Conservation (phyloP, 2,113 vertebrate species). For the Mormyrus lacerda region DNA sequence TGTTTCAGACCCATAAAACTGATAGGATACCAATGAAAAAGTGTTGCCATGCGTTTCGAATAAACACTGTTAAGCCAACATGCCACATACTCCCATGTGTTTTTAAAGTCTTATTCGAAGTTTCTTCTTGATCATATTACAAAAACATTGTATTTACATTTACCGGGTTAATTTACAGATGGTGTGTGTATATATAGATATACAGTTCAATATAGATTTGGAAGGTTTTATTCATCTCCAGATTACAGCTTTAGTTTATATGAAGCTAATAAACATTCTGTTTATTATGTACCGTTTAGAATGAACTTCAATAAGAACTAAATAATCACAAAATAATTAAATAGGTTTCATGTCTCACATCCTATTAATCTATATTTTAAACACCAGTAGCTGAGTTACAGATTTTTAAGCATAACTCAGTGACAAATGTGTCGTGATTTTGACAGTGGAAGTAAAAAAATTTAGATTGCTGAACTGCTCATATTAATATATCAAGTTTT, state of each 20-base stretch:
- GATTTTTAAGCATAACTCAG: background rate
- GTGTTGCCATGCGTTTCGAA: slow-evolving; percentile 36
- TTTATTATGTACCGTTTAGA: background rate
- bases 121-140: background rate
- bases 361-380: background rate
- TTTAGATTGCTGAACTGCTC: background rate
- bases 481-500: background rate
- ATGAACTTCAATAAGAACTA: background rate
- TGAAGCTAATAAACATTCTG: background rate
- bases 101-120: background rate
- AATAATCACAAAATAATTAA: background rate
- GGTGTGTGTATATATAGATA: background rate
- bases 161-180: background rate
- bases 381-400: background rate
- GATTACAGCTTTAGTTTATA: background rate
- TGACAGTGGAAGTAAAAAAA: background rate
- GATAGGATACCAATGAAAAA: slow-evolving; percentile 6
- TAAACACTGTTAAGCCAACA: slow-evolving; percentile 28
- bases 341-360: background rate
- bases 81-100: background rate
- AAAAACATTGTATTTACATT: background rate
- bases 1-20: background rate
- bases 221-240: background rate
- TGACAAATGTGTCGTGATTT: background rate
- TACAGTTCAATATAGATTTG: background rate